Evolutionary conservation across 2,797 vertebrate genomes (phyloP), one percentile per base, ranked within the genome.

Genomic region (Poecile montanus): DNA sequence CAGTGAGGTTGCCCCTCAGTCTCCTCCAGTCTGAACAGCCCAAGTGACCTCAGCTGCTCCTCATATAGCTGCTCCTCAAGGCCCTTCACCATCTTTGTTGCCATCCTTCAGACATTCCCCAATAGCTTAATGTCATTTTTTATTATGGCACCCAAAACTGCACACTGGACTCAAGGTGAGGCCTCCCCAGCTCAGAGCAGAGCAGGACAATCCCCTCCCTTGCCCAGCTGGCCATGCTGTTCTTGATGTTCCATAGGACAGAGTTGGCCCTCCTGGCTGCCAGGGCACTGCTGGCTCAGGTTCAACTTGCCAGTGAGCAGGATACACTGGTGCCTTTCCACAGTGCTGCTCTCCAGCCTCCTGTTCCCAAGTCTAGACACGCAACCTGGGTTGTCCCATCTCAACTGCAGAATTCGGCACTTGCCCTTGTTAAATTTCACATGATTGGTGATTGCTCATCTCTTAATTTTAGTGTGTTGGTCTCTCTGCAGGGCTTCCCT

Each of bases 161-260:
- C 13, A 1, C 26, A 2, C 30, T 70, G 56, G 1, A 25, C 56
- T 54, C 0, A 6, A 54, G 25, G 4, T 25, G 48, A 70, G 40
- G 65, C 40, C 0, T 0, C 14, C 34, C 20, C 48, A 76, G 47
- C 0, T 0, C 53, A 32, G 38, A 30, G 40, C n/a, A 53, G 40
- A 76, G 40, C 2, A 1, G 48, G 13, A 62, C 83, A 54, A 30
- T 70, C 6, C 20, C 73, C 34, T 54, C 9, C 40, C 48, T 40
- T 70, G 48, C 40, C 63, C 0, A 0, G 29, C 83, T 76, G 63
- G 14, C 0, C 0, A 25, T 60, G 62, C 56, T 68, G 63, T n/a
- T 9, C 63, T 16, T 68, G 63, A 29, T 68, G 40, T 1, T 0
- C 27, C 68, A 16, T 25, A 29, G 72, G 56, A 40, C 29, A 61